These are phyloP conservation scores for Strix uralensis DNA, from an alignment of 2,113 vertebrate species.

Conservation along the genomic window DNA sequence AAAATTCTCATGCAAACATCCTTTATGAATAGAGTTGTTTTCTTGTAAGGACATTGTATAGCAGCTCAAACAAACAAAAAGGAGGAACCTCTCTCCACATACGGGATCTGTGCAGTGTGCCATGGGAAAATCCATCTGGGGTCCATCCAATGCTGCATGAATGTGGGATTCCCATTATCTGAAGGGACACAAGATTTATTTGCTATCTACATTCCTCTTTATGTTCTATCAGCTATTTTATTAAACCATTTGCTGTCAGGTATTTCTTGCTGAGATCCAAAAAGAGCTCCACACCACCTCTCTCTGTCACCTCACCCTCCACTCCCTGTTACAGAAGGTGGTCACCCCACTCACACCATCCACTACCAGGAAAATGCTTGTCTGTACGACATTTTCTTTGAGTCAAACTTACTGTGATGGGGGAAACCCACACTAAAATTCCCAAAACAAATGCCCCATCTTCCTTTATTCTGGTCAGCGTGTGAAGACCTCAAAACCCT, in stretches of 20 bases:
- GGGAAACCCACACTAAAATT: neutral
- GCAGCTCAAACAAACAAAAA: neutral
- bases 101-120: neutral
- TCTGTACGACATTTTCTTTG: neutral
- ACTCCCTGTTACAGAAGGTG: neutral
- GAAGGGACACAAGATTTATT: neutral
- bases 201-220: neutral
- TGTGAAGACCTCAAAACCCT: neutral
- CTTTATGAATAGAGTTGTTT: neutral
- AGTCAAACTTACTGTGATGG: neutral
- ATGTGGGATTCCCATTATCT: neutral
- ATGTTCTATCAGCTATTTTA: neutral
- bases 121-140: neutral
- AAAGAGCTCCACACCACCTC: accelerated
- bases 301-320: accelerated
- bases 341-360: neutral
- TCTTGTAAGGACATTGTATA: neutral
- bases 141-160: neutral
- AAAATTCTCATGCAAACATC: neutral
- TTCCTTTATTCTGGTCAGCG: neutral
- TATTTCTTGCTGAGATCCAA: neutral
- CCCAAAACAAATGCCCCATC: neutral
- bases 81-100: neutral
- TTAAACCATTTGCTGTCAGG: neutral
- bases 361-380: neutral